These are phyloP conservation scores for Geococcyx californianus DNA, from an alignment of 2,113 vertebrate genomes.

Conservation along the genomic window DNA sequence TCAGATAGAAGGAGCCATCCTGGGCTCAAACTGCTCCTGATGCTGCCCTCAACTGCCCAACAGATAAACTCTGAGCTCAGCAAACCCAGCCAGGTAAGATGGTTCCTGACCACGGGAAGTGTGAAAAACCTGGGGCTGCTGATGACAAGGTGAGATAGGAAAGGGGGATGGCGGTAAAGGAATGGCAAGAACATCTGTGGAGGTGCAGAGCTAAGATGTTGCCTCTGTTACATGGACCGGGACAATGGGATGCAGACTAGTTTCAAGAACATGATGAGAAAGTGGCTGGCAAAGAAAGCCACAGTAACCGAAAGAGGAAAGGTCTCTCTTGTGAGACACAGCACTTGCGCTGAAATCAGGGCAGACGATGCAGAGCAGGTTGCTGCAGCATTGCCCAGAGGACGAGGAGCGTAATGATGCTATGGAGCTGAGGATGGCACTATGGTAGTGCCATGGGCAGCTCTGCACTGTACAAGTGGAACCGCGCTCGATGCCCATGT, in stretches of 20 bases:
- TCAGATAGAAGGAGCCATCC: not conserved
- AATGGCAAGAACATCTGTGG: not conserved
- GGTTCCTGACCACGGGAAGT: not conserved
- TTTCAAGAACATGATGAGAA: not conserved
- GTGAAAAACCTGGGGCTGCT: not conserved
- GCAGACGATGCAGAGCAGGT: not conserved
- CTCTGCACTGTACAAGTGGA: accelerated
- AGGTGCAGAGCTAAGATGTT: not conserved
- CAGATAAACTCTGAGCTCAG: not conserved
- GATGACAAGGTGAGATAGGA: not conserved
- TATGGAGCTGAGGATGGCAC: slow-evolving; percentile 25
- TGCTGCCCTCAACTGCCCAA: not conserved
- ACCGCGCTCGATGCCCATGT: not conserved
- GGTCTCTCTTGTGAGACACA: not conserved
- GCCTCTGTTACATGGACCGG: not conserved
- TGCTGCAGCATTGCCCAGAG: not conserved
- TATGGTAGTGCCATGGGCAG: slow-evolving; percentile 16
- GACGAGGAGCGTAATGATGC: not conserved
- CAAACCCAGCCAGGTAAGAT: not conserved
- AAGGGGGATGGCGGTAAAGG: not conserved
- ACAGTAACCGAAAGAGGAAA: not conserved
- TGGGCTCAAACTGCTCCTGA: not conserved
- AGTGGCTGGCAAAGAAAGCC: not conserved
- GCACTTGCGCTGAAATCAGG: not conserved
- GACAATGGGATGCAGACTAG: not conserved